phyloP scores from a whole-genome alignment of 2,888 invertebrate genomes.

The Fabriciana adippe region DNA sequence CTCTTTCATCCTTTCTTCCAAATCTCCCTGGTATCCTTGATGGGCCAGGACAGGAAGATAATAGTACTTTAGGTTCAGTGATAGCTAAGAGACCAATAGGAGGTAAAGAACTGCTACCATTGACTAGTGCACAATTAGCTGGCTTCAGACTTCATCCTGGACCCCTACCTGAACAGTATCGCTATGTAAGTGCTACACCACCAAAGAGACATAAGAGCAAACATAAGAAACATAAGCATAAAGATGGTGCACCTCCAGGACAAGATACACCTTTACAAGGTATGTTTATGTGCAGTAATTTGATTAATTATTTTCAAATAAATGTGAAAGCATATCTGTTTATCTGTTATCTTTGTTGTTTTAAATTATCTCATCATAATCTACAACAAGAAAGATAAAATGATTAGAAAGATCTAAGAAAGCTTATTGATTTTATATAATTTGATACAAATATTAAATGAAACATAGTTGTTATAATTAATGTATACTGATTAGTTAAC shows the following conservation, averaged over 20 bases:
- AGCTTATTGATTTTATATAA: too few relatives aligned
- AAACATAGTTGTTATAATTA: too few relatives aligned
- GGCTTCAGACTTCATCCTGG: constrained; percentile 98
- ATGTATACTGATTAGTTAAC: too few relatives aligned
- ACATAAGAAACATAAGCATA: constrained; percentile 97
- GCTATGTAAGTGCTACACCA: constrained; percentile 94
- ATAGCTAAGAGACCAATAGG: constrained; percentile 97
- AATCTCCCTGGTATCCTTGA: constrained; percentile 97
- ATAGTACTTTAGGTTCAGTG: constrained; percentile 94
- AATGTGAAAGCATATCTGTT: too few relatives aligned
- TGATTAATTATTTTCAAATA: too few relatives aligned
- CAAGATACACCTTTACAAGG: constrained; percentile 89
- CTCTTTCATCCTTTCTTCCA: constrained; percentile 96
- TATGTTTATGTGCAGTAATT: not conserved
- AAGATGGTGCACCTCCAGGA: constrained; percentile 90
- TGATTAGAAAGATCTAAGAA: too few relatives aligned
- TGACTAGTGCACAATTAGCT: constrained; percentile 93
- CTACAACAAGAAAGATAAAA: too few relatives aligned
- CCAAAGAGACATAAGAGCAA: constrained; percentile 97
- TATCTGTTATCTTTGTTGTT: too few relatives aligned
- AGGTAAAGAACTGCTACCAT: constrained; percentile 91
- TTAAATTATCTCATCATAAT: too few relatives aligned
- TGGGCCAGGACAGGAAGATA: constrained; percentile 92
- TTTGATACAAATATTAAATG: too few relatives aligned
- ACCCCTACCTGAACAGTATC: constrained; percentile 97